phyloP scores from a whole-genome alignment of 37 sponge, comb jelly and placozoan species.

The Haliclona indistincta region DNA sequence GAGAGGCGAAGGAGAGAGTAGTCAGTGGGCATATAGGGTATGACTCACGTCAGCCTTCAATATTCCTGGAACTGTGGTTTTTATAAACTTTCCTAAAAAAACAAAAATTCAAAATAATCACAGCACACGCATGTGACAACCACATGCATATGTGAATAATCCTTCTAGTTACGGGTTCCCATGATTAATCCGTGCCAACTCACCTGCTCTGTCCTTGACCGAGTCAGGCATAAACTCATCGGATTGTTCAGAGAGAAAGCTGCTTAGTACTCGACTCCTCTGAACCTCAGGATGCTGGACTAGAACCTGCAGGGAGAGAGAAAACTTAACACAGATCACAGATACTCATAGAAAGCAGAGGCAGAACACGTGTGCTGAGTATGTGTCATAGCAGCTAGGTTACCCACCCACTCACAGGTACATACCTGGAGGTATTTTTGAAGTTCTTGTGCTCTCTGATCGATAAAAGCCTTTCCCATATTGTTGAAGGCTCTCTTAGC shows the following conservation, averaged over 20 bases:
- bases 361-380: constrained; percentile 6
- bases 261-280: constrained; percentile 37
- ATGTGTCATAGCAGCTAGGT: constrained; percentile 12
- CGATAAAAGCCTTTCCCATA: constrained; percentile 56
- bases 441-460: constrained; percentile 37
- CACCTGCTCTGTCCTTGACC: constrained; percentile 42
- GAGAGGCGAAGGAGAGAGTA: too few relatives aligned
- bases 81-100: background rate
- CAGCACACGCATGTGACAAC: background rate
- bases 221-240: constrained; percentile 57
- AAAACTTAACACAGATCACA: background rate
- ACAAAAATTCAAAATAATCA: background rate
- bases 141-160: constrained; percentile 17
- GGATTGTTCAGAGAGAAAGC: constrained; percentile 39
- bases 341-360: too few relatives aligned
- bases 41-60: constrained; percentile 52
- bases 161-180: too few relatives aligned
- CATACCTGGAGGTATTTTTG: constrained; percentile 34
- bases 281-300: constrained; percentile 10
- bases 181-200: background rate
- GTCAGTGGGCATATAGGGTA: background rate
- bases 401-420: background rate
- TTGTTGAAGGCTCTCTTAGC: constrained; percentile 54
- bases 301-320: background rate
- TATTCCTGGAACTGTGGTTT: constrained; percentile 38